These are phyloP conservation scores for Tolypeutes matacus DNA, from an alignment of 2,797 vertebrate species.

Conservation along the genomic window DNA sequence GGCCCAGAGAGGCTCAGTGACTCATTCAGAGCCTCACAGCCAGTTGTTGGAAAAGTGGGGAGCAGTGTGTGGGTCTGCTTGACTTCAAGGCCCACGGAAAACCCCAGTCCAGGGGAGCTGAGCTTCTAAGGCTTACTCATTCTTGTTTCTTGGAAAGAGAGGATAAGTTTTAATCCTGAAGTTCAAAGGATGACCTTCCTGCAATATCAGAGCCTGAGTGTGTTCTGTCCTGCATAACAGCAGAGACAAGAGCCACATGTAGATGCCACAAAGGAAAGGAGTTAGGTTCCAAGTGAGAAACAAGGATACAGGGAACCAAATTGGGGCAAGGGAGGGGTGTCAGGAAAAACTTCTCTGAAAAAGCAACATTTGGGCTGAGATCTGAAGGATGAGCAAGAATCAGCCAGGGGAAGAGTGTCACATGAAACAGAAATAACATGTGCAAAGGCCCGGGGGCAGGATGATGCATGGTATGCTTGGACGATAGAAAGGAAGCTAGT, in stretches of 20 bases:
- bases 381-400: background rate
- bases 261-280: background rate
- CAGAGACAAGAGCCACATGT: background rate
- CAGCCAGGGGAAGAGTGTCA: background rate
- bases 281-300: too few relatives aligned
- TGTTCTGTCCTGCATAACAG: background rate
- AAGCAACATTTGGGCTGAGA: background rate
- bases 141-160: background rate
- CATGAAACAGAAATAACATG: background rate
- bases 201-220: background rate
- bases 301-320: background rate
- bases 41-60: background rate
- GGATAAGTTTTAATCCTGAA: background rate
- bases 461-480: background rate
- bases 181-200: background rate
- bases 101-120: background rate
- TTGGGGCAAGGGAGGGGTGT: background rate
- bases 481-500: background rate
- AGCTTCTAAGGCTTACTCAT: background rate
- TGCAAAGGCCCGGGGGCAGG: background rate
- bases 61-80: background rate
- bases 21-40: background rate
- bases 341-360: background rate
- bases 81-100: background rate
- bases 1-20: background rate